Conservation (phyloP, 2,113 vertebrate genomes). For the Nerophis ophidion region DNA sequence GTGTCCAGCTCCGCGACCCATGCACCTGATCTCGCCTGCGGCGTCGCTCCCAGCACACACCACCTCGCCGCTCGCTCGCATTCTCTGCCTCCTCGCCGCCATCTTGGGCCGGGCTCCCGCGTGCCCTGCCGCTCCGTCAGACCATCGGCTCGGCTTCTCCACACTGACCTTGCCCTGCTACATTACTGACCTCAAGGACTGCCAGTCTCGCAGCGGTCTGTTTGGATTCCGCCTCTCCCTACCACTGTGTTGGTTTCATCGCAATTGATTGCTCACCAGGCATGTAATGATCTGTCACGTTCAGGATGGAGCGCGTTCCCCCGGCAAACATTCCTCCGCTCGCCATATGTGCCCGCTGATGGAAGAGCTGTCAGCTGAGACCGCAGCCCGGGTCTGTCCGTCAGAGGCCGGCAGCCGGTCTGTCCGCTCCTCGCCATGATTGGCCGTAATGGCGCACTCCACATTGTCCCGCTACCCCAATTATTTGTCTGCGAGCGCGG, state of each 20-base stretch:
- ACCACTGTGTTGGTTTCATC: constrained; percentile 17
- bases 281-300: constrained; percentile 12
- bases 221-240: neutral
- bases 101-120: too few species aligned
- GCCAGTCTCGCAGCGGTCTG: constrained; percentile 24
- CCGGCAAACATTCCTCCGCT: constrained; percentile 14
- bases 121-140: too few species aligned
- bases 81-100: too few species aligned
- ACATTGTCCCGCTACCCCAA: constrained; percentile 48
- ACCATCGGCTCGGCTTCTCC: too few species aligned
- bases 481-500: constrained; percentile 53
- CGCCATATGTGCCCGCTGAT: constrained; percentile 34
- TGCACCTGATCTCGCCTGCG: too few species aligned
- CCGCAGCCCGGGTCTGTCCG: constrained; percentile 12
- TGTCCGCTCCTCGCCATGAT: constrained; percentile 56
- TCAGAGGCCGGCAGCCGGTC: too few species aligned
- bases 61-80: too few species aligned
- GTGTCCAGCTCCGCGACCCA: too few species aligned
- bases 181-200: constrained; percentile 23
- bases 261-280: constrained; percentile 19
- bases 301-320: constrained; percentile 6
- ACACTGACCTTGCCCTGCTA: constrained; percentile 12
- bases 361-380: constrained; percentile 40
- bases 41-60: too few species aligned
- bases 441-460: constrained; percentile 59